Evolutionary conservation across 2,888 invertebrate species (phyloP).

Genomic region (Xanthorhoe designata): DNA sequence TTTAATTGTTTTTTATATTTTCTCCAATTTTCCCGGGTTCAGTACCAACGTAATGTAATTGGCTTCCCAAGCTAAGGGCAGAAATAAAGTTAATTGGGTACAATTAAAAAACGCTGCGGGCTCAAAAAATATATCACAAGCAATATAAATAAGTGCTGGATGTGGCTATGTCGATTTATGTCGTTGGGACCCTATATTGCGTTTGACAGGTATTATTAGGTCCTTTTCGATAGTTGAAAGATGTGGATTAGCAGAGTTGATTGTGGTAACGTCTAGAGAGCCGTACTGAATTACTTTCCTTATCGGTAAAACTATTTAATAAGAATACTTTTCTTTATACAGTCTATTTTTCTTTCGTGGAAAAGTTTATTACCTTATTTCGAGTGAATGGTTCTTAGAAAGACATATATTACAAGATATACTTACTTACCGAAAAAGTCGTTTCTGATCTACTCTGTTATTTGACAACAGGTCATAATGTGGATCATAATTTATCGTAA

Average conservation of each 20-base stretch:
- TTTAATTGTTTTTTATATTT: conserved; percentile 58
- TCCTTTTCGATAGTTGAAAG: conserved; percentile 38
- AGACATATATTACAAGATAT: background rate
- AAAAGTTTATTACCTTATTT: conserved; percentile 8
- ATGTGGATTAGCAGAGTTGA: conserved; percentile 29
- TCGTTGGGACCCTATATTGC: conserved; percentile 36
- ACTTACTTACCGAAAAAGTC: background rate
- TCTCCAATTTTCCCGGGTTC: conserved; percentile 50
- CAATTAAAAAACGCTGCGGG: conserved; percentile 71
- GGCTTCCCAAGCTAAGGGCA: conserved; percentile 59
- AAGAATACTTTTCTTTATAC: background rate
- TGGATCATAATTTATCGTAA: background rate
- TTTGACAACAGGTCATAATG: background rate
- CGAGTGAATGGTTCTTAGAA: background rate
- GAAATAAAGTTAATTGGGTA: conserved; percentile 73
- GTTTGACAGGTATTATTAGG: conserved; percentile 45
- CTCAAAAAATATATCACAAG: conserved; percentile 60
- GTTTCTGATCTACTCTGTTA: background rate
- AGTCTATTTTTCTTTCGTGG: too few species aligned
- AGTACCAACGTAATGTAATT: conserved; percentile 65
- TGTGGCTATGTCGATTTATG: conserved; percentile 46
- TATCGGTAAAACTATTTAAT: conserved; percentile 3
- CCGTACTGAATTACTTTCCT: conserved; percentile 13
- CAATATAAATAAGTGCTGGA: conserved; percentile 52
- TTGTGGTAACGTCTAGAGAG: conserved; percentile 9